phyloP scores from a whole-genome alignment of 2,797 vertebrate genomes.

The Girardinus metallicus region DNA sequence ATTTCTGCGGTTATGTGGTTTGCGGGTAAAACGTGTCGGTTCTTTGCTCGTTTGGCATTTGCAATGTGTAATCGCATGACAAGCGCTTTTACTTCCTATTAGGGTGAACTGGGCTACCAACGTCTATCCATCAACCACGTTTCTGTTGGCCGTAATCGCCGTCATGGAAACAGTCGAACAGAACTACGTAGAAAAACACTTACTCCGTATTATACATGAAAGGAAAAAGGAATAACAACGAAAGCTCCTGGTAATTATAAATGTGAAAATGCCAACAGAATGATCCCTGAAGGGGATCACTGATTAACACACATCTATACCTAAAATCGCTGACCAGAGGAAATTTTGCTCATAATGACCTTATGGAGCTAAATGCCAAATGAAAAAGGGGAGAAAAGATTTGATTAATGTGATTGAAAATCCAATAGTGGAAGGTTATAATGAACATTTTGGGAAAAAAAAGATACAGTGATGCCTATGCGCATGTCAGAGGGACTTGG shows the following conservation, averaged over 20 bases:
- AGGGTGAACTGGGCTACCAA: not conserved
- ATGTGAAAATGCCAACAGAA: not conserved
- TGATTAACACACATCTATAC: not conserved
- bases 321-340: not conserved
- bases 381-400: not conserved
- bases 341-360: not conserved
- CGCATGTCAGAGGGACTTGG: not conserved
- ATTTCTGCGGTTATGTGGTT: slow-evolving; percentile 14
- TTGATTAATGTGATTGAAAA: not conserved
- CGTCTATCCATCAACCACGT: not conserved
- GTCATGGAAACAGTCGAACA: not conserved
- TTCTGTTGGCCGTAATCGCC: not conserved
- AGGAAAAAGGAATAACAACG: not conserved
- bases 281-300: not conserved
- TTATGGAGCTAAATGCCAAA: not conserved
- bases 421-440: not conserved
- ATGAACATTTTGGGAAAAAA: not conserved
- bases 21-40: slow-evolving; percentile 4
- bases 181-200: not conserved
- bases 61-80: not conserved
- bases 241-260: not conserved
- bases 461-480: not conserved
- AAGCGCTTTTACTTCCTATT: not conserved
- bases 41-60: slow-evolving; percentile 4
- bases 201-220: not conserved